Evolutionary conservation across 2,888 invertebrate species (phyloP).

Genomic region (Drosophila mulleri): DNA sequence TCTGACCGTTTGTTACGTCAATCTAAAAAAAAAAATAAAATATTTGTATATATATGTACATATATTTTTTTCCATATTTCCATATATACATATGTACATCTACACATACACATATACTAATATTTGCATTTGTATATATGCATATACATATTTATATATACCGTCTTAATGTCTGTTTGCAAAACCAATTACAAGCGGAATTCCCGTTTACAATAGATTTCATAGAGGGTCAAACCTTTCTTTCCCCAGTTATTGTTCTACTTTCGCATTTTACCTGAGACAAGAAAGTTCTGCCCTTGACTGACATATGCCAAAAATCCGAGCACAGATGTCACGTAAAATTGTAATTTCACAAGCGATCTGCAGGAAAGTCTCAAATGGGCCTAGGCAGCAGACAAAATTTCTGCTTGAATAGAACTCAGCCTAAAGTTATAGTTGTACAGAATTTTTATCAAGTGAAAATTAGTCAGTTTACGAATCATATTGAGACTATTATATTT

Average conservation of each 20-base stretch:
- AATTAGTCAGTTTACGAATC: too few species aligned
- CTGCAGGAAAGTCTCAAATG: not conserved
- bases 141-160: not conserved
- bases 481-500: too few species aligned
- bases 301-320: not conserved
- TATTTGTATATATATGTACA: too few species aligned
- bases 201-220: not conserved
- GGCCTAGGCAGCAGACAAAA: not conserved
- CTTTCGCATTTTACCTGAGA: conserved; percentile 7
- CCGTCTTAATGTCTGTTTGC: not conserved
- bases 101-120: too few species aligned
- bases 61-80: too few species aligned
- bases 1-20: not conserved
- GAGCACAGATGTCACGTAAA: not conserved
- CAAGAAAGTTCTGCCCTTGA: not conserved
- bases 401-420: not conserved
- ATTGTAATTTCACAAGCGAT: not conserved
- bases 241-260: conserved; percentile 1
- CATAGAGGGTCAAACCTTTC: not conserved
- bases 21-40: too few species aligned
- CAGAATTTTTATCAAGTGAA: too few species aligned
- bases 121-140: too few species aligned
- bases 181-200: not conserved
- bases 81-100: too few species aligned
- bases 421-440: not conserved